Percentiles rank a stretch among this genome's conserved stretches.
Conservation (phyloP, 1,140 invertebrate genomes). For the Agrypnia vestita region DNA sequence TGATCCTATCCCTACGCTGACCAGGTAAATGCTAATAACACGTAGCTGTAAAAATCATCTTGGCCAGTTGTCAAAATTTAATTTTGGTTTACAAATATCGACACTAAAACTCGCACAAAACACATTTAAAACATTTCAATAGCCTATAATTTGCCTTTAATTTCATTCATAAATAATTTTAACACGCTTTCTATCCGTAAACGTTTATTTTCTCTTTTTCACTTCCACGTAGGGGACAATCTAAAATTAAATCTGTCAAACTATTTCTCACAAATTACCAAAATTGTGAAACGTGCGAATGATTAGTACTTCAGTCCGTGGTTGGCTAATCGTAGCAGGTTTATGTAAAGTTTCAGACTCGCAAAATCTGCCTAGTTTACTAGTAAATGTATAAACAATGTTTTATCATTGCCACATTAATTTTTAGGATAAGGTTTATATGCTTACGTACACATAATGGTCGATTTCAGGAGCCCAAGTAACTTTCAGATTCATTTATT, state of each 20-base stretch:
- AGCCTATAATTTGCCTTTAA: not conserved
- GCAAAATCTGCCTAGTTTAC: no score
- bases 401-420: no score
- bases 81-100: not conserved
- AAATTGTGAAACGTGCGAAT: not conserved
- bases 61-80: conserved; percentile 15
- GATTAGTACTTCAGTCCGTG: not conserved
- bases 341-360: no score
- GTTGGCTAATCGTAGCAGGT: not conserved
- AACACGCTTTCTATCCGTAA: not conserved
- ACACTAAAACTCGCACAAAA: not conserved
- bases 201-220: not conserved
- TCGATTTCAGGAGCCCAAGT: no score
- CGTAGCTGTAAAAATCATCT: not conserved
- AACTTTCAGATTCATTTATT: no score
- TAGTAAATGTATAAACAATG: no score
- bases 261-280: not conserved
- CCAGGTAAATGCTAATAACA: conserved; percentile 67
- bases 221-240: conserved; percentile 13
- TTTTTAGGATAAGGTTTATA: no score
- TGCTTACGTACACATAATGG: no score
- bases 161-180: not conserved
- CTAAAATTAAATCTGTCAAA: conserved; percentile 38
- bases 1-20: conserved; percentile 80
- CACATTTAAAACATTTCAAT: not conserved